Conservation (phyloP, 2,113 vertebrate genomes). For the Platichthys flesus region DNA sequence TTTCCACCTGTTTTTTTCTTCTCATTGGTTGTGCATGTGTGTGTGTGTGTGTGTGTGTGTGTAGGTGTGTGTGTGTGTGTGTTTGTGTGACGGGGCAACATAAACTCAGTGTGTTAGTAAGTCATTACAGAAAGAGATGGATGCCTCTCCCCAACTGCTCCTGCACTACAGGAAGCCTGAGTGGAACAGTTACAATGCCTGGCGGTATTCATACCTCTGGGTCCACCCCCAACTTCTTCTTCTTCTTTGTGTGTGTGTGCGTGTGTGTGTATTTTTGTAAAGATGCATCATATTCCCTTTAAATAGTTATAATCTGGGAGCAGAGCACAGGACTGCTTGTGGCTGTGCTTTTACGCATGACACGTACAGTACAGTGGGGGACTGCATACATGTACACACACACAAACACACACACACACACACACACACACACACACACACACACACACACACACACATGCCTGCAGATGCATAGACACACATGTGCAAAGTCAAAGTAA, state of each 20-base stretch:
- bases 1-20: slow-evolving; percentile 21
- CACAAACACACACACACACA: slow-evolving; percentile 14
- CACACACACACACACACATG: slow-evolving; percentile 5
- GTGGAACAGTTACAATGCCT: slow-evolving; percentile 67
- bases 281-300: slow-evolving; percentile 46
- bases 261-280: slow-evolving; percentile 2
- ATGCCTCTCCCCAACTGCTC: slow-evolving; percentile 59
- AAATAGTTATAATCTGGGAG: slow-evolving; percentile 63
- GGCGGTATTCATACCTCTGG: slow-evolving; percentile 53
- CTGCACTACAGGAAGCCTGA: slow-evolving; percentile 66
- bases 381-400: slow-evolving; percentile 9
- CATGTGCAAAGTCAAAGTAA: slow-evolving; percentile 31
- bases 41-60: too few species aligned
- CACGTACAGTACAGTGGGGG: slow-evolving; percentile 17
- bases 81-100: slow-evolving; percentile 2
- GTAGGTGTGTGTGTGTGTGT: too few species aligned
- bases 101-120: slow-evolving; percentile 70
- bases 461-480: background rate
- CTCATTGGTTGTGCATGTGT: slow-evolving; percentile 6
- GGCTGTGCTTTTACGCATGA: slow-evolving; percentile 42
- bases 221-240: slow-evolving; percentile 29
- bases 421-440: slow-evolving; percentile 14
- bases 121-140: slow-evolving; percentile 74
- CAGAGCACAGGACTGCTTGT: slow-evolving; percentile 21
- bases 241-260: slow-evolving; percentile 11